Conservation (phyloP, 1,140 invertebrate species). For the Drosophila dunni region DNA sequence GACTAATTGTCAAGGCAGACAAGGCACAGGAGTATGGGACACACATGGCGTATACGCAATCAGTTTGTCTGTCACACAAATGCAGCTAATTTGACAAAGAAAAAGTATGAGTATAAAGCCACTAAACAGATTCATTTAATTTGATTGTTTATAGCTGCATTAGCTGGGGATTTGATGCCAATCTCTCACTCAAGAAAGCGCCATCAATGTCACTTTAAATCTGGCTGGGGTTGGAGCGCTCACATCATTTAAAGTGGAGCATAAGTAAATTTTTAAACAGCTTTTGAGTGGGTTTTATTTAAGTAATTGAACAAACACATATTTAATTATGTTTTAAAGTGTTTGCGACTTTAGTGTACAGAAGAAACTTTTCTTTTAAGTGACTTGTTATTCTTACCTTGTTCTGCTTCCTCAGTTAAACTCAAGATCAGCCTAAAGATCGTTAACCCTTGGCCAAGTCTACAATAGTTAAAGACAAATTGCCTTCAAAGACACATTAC, state of each 20-base stretch:
- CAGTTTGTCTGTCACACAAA: conserved; percentile 44
- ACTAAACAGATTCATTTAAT: conserved; percentile 62
- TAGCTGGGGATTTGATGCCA: conserved; percentile 51
- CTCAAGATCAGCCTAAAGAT: conserved; percentile 23
- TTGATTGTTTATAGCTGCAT: conserved; percentile 65
- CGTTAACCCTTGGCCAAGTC: conserved; percentile 18
- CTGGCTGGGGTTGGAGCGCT: conserved; percentile 16
- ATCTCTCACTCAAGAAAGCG: conserved; percentile 52
- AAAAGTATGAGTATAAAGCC: conserved; percentile 32
- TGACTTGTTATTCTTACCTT: neutral
- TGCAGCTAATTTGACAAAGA: conserved; percentile 66
- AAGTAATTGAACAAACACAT: conserved; percentile 23
- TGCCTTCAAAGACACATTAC: conserved; percentile 13
- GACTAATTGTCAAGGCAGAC: conserved; percentile 79
- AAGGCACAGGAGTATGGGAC: conserved; percentile 34
- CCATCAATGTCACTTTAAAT: conserved; percentile 56
- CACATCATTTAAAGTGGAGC: conserved; percentile 21
- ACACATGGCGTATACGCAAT: conserved; percentile 57
- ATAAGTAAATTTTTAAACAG: conserved; percentile 34
- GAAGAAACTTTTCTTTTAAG: no score
- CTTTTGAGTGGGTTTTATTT: conserved; percentile 21
- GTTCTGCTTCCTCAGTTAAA: neutral
- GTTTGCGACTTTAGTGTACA: no score
- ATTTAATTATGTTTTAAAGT: neutral
- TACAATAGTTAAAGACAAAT: conserved; percentile 3